Evolutionary conservation across 2,888 invertebrate species (phyloP).

Genomic region (Notocelia uddmanniana): DNA sequence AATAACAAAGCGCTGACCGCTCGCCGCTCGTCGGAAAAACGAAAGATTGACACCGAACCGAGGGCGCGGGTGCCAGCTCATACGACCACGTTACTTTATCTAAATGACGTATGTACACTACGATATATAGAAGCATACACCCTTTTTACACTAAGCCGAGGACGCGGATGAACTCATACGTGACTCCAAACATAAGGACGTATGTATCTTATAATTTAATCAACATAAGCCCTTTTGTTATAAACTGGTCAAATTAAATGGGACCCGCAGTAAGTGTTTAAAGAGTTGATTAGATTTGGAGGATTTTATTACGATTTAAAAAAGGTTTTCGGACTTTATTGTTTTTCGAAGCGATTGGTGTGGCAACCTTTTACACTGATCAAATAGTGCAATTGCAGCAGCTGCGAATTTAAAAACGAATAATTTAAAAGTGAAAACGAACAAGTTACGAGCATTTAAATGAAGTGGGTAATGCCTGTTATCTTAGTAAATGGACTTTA

Average conservation of each 20-base stretch:
- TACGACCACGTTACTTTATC: not conserved
- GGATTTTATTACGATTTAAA: conserved; percentile 50
- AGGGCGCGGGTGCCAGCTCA: conserved; percentile 31
- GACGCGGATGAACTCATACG: conserved; percentile 17
- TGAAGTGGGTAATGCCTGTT: too few species aligned
- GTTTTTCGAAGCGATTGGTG: conserved; percentile 10
- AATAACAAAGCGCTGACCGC: conserved; percentile 78
- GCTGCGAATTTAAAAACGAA: not conserved
- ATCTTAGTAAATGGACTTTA: too few species aligned
- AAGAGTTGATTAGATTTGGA: conserved; percentile 52
- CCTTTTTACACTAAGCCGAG: not conserved
- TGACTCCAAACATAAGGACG: conserved; percentile 19
- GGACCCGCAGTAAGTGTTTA: conserved; percentile 48
- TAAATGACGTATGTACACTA: conserved; percentile 1
- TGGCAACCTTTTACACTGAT: conserved; percentile 18
- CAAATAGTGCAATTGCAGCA: conserved; percentile 2
- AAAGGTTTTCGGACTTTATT: conserved; percentile 20
- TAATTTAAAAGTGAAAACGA: conserved; percentile 3
- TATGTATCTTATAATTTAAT: conserved; percentile 23
- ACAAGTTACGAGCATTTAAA: not conserved
- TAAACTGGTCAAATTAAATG: conserved; percentile 35
- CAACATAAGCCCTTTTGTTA: conserved; percentile 28
- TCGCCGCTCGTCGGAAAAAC: conserved; percentile 63
- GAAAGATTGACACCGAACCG: conserved; percentile 70
- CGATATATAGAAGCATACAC: not conserved